Conservation (phyloP, 2,888 invertebrate genomes). For the Beris chalybata region DNA sequence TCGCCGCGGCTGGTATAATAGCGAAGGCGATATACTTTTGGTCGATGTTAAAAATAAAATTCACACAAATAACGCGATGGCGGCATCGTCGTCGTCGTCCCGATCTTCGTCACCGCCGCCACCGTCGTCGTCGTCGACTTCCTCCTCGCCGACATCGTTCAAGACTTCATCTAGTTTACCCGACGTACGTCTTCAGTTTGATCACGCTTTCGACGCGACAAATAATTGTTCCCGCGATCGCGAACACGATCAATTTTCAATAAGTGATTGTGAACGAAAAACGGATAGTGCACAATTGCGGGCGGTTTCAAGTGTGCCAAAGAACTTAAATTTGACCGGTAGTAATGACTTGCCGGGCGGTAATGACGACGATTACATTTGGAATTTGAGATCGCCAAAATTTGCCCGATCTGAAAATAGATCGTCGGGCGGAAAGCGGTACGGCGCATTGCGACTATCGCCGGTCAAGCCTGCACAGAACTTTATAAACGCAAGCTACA, state of each 20-base stretch:
- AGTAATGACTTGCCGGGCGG: slow-evolving; percentile 29
- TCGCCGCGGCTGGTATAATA: slow-evolving; percentile 27
- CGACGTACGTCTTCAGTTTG: slow-evolving; percentile 48
- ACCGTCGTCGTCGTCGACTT: slow-evolving; percentile 47
- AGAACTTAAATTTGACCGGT: slow-evolving; percentile 65
- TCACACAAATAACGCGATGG: slow-evolving; percentile 36
- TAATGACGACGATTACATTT: slow-evolving; percentile 29
- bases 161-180: slow-evolving; percentile 49
- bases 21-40: neutral
- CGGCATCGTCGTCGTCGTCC: slow-evolving; percentile 42
- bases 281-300: slow-evolving; percentile 35
- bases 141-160: slow-evolving; percentile 34
- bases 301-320: slow-evolving; percentile 63
- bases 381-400: slow-evolving; percentile 43
- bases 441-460: neutral
- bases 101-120: slow-evolving; percentile 42
- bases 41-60: slow-evolving; percentile 31
- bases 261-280: neutral
- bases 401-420: slow-evolving; percentile 49
- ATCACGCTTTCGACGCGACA: slow-evolving; percentile 32
- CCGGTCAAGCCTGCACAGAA: slow-evolving; percentile 40
- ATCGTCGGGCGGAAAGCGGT: slow-evolving; percentile 31
- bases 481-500: slow-evolving; percentile 64
- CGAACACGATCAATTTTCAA: slow-evolving; percentile 19
- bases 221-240: slow-evolving; percentile 6